Evolutionary conservation across 1,140 invertebrate genomes (phyloP).

Genomic region (Orius insidiosus): DNA sequence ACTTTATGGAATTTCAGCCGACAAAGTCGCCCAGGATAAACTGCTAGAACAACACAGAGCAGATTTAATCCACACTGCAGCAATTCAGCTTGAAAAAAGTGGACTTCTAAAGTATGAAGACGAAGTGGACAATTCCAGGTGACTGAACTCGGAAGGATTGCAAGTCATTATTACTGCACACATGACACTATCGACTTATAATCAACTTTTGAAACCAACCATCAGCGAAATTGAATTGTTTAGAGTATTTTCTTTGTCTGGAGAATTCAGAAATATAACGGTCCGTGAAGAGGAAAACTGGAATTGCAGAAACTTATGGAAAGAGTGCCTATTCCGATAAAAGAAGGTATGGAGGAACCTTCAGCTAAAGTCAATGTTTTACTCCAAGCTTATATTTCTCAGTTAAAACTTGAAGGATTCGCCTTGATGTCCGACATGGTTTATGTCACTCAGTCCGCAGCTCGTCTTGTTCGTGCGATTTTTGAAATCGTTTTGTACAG

Average conservation of each 20-base stretch:
- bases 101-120: slow-evolving; percentile 91
- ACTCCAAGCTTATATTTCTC: slow-evolving; percentile 95
- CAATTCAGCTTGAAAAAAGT: slow-evolving; percentile 74
- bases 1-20: slow-evolving; percentile 75
- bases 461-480: slow-evolving; percentile 86
- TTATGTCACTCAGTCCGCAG: slow-evolving; percentile 95
- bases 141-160: slow-evolving; percentile 89
- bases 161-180: slow-evolving; percentile 95
- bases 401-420: slow-evolving; percentile 94
- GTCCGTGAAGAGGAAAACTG: slow-evolving; percentile 97
- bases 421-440: slow-evolving; percentile 99
- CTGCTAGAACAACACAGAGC: slow-evolving; percentile 75
- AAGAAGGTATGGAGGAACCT: slow-evolving; percentile 96
- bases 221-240: slow-evolving; percentile 96
- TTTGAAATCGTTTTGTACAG: slow-evolving; percentile 83
- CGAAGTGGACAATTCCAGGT: slow-evolving; percentile 86
- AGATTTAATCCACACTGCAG: slow-evolving; percentile 93
- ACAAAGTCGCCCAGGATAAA: slow-evolving; percentile 63
- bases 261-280: slow-evolving; percentile 81
- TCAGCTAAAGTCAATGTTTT: slow-evolving; percentile 94
- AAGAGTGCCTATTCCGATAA: slow-evolving; percentile 95
- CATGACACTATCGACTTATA: slow-evolving; percentile 92
- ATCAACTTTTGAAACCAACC: slow-evolving; percentile 90
- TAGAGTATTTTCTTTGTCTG: slow-evolving; percentile 94
- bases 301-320: slow-evolving; percentile 96